These are phyloP conservation scores for Paramisgurnus dabryanus DNA, from an alignment of 2,113 vertebrate species.

Conservation along the genomic window DNA sequence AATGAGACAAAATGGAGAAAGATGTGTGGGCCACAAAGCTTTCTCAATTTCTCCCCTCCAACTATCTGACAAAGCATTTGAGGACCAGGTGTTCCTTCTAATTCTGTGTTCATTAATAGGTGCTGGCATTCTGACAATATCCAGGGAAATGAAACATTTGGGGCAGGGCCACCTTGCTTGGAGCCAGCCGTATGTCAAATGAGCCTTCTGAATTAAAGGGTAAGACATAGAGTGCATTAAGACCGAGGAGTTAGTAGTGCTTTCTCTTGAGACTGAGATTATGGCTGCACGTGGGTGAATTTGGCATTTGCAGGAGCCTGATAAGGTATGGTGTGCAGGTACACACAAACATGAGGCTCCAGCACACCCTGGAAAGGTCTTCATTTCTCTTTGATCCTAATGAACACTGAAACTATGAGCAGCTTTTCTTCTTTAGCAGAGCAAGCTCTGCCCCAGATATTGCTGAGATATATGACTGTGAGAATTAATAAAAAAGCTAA, in stretches of 20 bases:
- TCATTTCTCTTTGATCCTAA: constrained; percentile 49
- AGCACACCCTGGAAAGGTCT: neutral
- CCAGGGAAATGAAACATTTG: constrained; percentile 43
- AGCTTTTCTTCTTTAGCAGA: constrained; percentile 50
- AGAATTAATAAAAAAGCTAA: neutral
- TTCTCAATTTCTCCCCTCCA: neutral
- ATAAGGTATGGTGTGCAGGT: neutral
- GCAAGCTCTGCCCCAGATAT: neutral
- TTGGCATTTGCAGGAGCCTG: neutral
- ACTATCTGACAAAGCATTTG: constrained; percentile 7
- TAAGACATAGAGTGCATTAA: neutral
- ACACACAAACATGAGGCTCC: neutral
- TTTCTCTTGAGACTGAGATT: constrained; percentile 3
- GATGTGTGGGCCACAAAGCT: neutral
- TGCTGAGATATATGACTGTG: constrained; percentile 4
- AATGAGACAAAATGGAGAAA: neutral
- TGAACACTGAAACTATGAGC: constrained; percentile 38
- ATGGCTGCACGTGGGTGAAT: neutral
- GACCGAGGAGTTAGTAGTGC: neutral
- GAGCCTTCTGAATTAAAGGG: neutral
- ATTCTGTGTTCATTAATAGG: constrained; percentile 35
- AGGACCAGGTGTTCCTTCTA: constrained; percentile 47
- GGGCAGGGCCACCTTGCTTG: neutral
- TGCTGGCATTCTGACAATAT: constrained; percentile 37
- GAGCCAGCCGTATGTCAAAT: constrained; percentile 30